Evolutionary conservation across 1,140 invertebrate species (phyloP), one percentile per base, ranked within the genome.

Genomic region (Dysdera silvatica): DNA sequence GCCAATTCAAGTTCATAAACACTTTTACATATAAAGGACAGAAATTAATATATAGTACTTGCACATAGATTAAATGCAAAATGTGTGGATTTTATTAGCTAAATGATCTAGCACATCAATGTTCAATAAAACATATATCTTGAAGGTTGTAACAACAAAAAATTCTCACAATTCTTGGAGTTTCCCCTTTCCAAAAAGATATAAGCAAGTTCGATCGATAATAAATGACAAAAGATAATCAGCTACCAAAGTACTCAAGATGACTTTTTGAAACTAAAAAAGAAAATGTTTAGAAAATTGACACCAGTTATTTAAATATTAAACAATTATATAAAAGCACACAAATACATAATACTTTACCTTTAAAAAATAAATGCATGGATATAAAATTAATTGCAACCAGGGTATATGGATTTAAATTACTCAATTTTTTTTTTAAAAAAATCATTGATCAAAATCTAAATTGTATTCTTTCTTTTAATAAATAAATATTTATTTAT

Each of bases 131-230:
- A 37, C 12, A 37, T 37, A 10, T n/a, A 14, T 37, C 35, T 37
- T n/a, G 12, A 37, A n/a, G n/a, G 35, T 2, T 37, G 12, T 37
- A 10, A n/a, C 12, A 45, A 20, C 10, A 45, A 45, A n/a, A n/a
- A 8, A 20, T 45, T 10, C 2, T 64, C 58, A 65, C 28, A 64
- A 32, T 23, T 40, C 41, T 32, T 28, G 53, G 37, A 82, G 74
- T 72, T 79, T 82, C 55, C 85, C 86, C 75, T 87, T 85, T n/a
- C 91, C 92, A 76, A 92, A 94, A 24, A 96, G 78, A 81, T 87
- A 91, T 69, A 92, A 81, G 76, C 89, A 92, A 18, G 84, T 70
- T 69, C 91, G 82, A 76, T 98, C 94, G 35, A 90, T 83, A 7
- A 87, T 67, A 70, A 86, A 94, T 4, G 91, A 85, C 70, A 87